phyloP scores from a whole-genome alignment of 2,888 invertebrate genomes.

The Andrena haemorrhoa region DNA sequence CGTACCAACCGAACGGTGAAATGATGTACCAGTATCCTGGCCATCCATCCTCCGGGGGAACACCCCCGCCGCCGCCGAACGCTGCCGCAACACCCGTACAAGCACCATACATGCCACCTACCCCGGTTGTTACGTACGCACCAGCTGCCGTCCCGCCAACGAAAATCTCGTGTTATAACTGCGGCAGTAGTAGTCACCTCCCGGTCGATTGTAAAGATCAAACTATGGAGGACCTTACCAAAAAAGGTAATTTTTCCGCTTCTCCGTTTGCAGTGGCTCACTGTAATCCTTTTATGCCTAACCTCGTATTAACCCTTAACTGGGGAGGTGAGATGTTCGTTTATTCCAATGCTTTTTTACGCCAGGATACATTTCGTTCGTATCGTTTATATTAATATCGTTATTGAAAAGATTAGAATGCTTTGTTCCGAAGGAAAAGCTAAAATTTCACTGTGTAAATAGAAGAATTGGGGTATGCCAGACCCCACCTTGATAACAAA shows the following conservation, averaged over 20 bases:
- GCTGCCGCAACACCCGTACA: slow-evolving; percentile 77
- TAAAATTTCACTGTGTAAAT: too few relatives aligned
- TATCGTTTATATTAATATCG: too few relatives aligned
- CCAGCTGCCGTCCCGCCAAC: slow-evolving; percentile 87
- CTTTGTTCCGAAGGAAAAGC: too few relatives aligned
- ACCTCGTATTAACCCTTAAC: not conserved
- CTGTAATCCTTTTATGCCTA: not conserved
- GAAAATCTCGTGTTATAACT: slow-evolving; percentile 95
- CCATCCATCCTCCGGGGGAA: slow-evolving; percentile 79
- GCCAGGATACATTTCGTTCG: too few relatives aligned
- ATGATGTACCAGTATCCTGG: slow-evolving; percentile 84
- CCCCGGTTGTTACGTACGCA: slow-evolving; percentile 81
- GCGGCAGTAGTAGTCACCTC: slow-evolving; percentile 93
- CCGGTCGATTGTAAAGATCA: slow-evolving; percentile 95
- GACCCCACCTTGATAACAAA: too few relatives aligned
- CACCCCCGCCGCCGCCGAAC: slow-evolving; percentile 79
- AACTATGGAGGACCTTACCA: slow-evolving; percentile 96
- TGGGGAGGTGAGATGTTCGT: too few relatives aligned
- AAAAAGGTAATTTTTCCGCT: slow-evolving; percentile 79
- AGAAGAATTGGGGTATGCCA: too few relatives aligned
- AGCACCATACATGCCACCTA: slow-evolving; percentile 81
- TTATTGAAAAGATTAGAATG: too few relatives aligned
- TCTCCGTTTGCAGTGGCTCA: not conserved
- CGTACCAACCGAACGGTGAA: slow-evolving; percentile 86
- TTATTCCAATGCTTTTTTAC: too few relatives aligned